A percentile compares a stretch with the other conserved stretches of the same genome.
phyloP scores from a whole-genome alignment of 2,888 invertebrate genomes.

The Oegoconia quadripuncta region DNA sequence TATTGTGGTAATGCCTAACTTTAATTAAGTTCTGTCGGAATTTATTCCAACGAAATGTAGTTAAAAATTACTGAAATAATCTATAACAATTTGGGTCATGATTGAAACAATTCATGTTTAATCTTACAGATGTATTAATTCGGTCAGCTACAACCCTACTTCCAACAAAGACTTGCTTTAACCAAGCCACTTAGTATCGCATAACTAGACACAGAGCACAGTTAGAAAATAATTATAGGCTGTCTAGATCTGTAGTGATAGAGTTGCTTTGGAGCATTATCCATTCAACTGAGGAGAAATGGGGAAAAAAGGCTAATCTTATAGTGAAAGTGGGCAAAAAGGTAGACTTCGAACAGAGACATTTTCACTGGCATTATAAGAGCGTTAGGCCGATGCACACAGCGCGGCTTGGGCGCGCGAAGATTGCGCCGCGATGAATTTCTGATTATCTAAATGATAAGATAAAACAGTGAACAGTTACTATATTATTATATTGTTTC shows the following conservation, averaged over 20 bases:
- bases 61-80: no score
- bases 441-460: not conserved
- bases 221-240: conserved; percentile 34
- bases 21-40: no score
- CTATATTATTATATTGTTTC: no score
- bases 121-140: no score
- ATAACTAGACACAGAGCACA: conserved; percentile 7
- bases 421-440: not conserved
- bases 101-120: no score
- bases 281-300: conserved; percentile 30
- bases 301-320: conserved; percentile 38
- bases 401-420: not conserved
- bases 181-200: not conserved
- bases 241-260: conserved; percentile 35
- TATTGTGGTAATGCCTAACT: no score
- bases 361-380: conserved; percentile 38
- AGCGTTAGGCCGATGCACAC: conserved; percentile 28
- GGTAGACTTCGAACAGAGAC: conserved; percentile 20
- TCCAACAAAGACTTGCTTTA: conserved; percentile 5
- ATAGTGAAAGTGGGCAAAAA: conserved; percentile 47
- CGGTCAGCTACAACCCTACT: no score
- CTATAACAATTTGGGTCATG: no score
- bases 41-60: no score
- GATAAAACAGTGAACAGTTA: no score
- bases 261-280: conserved; percentile 23